Conservation (phyloP, 2,113 vertebrate species). For the Bambusicola thoracicus region DNA sequence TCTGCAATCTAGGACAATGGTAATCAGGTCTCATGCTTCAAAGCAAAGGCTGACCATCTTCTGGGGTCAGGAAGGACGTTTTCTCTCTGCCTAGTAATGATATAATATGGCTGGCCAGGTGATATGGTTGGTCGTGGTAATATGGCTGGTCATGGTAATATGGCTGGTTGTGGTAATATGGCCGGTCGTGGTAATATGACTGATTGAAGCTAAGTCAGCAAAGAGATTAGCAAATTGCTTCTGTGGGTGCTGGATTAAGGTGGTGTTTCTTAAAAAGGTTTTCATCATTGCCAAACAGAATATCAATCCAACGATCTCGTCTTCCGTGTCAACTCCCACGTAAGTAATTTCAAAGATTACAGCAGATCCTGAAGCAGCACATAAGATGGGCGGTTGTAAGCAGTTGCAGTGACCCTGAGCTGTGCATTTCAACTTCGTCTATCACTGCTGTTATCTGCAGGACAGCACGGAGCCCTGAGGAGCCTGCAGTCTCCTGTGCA, state of each 20-base stretch:
- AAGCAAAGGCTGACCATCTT: slow-evolving; percentile 35
- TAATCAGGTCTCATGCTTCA: slow-evolving; percentile 35
- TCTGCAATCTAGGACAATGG: slow-evolving; percentile 57
- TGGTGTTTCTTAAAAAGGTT: slow-evolving; percentile 43
- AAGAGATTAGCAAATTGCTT: slow-evolving; percentile 70
- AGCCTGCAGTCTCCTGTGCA: not conserved
- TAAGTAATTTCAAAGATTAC: slow-evolving; percentile 62
- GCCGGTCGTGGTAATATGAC: not conserved
- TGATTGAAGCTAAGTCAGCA: slow-evolving; percentile 57
- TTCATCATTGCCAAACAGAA: slow-evolving; percentile 56
- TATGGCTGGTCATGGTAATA: not conserved
- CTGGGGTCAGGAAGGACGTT: slow-evolving; percentile 46
- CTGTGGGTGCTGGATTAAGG: slow-evolving; percentile 63
- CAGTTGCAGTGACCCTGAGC: slow-evolving; percentile 10
- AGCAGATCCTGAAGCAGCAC: slow-evolving; percentile 30
- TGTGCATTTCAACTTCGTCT: not conserved
- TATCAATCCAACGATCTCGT: slow-evolving; percentile 63
- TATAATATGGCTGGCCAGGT: slow-evolving; percentile 6
- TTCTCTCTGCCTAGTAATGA: slow-evolving; percentile 7
- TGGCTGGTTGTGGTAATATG: not conserved
- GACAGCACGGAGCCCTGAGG: not conserved
- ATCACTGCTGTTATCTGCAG: not conserved
- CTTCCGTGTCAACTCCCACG: slow-evolving; percentile 57
- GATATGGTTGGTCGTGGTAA: no score
- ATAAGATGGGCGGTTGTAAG: not conserved